These are phyloP conservation scores for Sceloporus tristichus DNA, from an alignment of 2,113 vertebrate species.

Conservation along the genomic window DNA sequence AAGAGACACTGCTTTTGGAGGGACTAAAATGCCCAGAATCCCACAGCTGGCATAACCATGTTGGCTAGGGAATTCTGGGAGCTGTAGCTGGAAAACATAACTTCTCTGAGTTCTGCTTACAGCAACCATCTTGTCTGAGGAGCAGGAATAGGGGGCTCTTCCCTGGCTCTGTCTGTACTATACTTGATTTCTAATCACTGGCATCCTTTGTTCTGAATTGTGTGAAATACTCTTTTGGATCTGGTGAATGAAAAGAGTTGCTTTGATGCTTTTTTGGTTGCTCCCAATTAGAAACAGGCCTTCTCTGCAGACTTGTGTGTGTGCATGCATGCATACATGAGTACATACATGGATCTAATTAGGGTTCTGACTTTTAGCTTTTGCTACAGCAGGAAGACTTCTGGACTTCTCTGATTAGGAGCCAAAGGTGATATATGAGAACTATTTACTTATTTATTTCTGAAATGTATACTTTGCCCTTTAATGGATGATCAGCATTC, in stretches of 20 bases:
- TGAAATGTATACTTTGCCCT: neutral
- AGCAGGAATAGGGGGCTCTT: too few relatives aligned
- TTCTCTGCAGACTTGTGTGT: neutral
- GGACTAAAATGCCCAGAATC: neutral
- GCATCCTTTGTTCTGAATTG: neutral
- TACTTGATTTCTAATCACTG: neutral
- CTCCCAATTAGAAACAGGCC: neutral
- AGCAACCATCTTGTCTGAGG: too few relatives aligned
- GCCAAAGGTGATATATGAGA: neutral
- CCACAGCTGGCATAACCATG: neutral
- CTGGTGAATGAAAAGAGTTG: neutral
- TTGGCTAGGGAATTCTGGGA: neutral
- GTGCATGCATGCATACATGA: too few relatives aligned
- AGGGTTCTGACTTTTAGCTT: neutral
- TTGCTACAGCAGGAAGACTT: neutral
- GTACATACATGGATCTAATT: too few relatives aligned
- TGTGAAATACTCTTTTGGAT: neutral
- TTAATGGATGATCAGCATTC: neutral
- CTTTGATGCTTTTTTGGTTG: neutral
- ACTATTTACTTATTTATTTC: neutral
- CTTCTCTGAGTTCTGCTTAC: too few relatives aligned
- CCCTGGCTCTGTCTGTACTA: neutral
- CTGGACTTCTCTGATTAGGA: neutral
- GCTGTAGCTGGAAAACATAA: neutral
- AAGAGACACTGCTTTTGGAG: too few relatives aligned